Evolutionary conservation across 2,797 vertebrate genomes (phyloP), one percentile per base, ranked within the genome.

Genomic region (Eremophila alpestris): DNA sequence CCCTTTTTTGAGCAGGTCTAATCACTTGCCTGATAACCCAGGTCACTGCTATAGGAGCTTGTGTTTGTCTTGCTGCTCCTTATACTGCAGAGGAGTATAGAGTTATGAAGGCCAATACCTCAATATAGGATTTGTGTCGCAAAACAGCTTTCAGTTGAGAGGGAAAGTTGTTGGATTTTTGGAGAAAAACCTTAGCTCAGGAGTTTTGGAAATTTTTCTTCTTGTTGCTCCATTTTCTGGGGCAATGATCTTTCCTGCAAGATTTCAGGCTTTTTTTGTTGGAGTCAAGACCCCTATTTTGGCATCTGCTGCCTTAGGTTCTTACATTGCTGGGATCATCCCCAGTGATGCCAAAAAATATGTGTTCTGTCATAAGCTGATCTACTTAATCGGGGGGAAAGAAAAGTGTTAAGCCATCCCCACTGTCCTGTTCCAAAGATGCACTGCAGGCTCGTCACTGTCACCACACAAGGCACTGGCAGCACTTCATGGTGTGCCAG

Each of bases 11-110:
- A 67, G 36, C 82, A 62, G 62, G 17, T 92, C 43, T 93, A 95
- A 92, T 94, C 94, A 73, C 65, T 19, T 69, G 21, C 29, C 67
- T 95, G 92, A 96, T 96, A 96, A 95, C 89, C 71, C n/a, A 67
- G 87, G 84, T 92, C 75, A 56, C 67, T 49, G 26, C 64, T 84
- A 22, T 40, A 64, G 91, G 71, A 92, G 34, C 52, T 89, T 92
- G 89, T 55, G 70, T 76, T 87, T 91, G 78, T 95, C 60, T 87
- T 93, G 52, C 75, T 91, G 87, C 71, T 90, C 70, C 63, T 79
- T 87, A 22, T n/a, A 38, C 81, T 76, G 48, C 21, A 70, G 45
- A 85, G 78, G 52, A 91, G 74, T 89, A 84, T 14, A 52, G 36
- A 80, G 41, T 84, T 89, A 77, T 64, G 89, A 87, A 96, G 89